phyloP scores from a whole-genome alignment of 2,113 vertebrate species.

The Phaethon lepturus region DNA sequence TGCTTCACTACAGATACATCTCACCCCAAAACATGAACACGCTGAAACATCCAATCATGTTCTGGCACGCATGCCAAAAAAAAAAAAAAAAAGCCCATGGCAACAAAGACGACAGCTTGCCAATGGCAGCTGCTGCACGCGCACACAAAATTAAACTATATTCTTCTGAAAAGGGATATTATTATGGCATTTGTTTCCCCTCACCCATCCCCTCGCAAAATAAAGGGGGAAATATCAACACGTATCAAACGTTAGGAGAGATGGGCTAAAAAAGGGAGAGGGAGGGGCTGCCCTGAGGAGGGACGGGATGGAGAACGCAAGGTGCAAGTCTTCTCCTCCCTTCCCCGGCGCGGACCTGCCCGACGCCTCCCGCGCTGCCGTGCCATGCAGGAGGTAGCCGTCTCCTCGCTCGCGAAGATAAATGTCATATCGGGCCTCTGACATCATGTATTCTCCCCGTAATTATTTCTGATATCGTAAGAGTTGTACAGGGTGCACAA shows the following conservation, averaged over 20 bases:
- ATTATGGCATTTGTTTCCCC: constrained; percentile 66
- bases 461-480: constrained; percentile 69
- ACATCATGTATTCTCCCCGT: constrained; percentile 65
- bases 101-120: constrained; percentile 75
- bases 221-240: constrained; percentile 43
- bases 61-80: constrained; percentile 70
- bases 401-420: constrained; percentile 60
- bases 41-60: constrained; percentile 61
- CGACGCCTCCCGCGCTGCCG: neutral
- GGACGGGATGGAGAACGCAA: neutral
- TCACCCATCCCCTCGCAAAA: constrained; percentile 51
- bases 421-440: constrained; percentile 62
- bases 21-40: constrained; percentile 57
- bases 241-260: neutral
- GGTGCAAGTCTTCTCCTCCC: neutral
- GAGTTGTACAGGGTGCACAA: constrained; percentile 66
- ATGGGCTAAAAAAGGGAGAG: neutral
- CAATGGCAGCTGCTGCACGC: constrained; percentile 73
- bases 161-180: constrained; percentile 68
- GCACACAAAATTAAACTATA: constrained; percentile 70
- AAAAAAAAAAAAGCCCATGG: constrained; percentile 69
- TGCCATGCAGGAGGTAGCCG: neutral
- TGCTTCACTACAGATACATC: constrained; percentile 46
- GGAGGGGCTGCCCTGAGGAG: neutral
- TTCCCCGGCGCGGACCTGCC: fast-evolving